Evolutionary conservation across 2,113 vertebrate species (phyloP).

Genomic region (Arvicanthis niloticus): DNA sequence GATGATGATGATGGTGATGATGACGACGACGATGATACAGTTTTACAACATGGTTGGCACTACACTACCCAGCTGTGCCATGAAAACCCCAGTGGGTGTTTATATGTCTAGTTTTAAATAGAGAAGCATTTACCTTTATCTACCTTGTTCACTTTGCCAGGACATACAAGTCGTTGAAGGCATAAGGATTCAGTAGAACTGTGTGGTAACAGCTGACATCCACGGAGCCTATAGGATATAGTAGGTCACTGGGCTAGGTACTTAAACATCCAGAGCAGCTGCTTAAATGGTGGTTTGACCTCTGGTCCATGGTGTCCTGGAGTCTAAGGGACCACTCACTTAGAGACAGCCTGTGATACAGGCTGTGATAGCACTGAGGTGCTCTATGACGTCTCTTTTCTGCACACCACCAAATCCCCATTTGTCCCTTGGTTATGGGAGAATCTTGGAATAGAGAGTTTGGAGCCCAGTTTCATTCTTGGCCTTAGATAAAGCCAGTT

Average conservation of each 20-base stretch:
- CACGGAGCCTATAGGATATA: background rate
- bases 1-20: no score
- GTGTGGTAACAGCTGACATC: background rate
- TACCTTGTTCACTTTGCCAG: background rate
- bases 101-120: background rate
- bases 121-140: background rate
- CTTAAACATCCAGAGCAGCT: background rate
- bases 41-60: background rate
- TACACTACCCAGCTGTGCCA: background rate
- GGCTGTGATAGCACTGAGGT: background rate
- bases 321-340: background rate
- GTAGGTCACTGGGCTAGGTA: background rate
- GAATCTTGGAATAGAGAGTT: background rate
- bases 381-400: background rate
- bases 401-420: background rate
- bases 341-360: background rate
- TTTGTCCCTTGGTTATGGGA: background rate
- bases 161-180: background rate
- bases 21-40: background rate
- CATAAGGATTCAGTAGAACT: background rate
- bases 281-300: background rate
- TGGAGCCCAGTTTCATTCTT: background rate
- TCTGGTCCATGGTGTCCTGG: background rate
- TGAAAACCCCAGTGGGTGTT: background rate
- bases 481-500: constrained; percentile 3